Conservation (phyloP, 2,888 invertebrate species). For the Agonopterix subpropinquella region DNA sequence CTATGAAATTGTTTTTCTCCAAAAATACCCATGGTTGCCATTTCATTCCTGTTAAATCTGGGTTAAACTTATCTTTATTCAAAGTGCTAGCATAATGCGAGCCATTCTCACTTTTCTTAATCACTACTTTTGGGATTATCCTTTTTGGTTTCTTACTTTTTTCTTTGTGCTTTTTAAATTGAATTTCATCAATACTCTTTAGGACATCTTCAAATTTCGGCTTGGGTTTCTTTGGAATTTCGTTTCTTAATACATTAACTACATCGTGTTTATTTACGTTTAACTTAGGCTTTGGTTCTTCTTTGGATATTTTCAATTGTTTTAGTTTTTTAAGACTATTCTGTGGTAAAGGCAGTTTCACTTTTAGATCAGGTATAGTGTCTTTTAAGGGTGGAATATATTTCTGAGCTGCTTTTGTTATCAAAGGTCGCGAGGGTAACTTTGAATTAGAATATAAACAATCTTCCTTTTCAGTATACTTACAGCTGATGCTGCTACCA, state of each 20-base stretch:
- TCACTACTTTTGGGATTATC: constrained; percentile 64
- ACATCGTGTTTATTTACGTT: constrained; percentile 23
- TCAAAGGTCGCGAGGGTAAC: constrained; percentile 42
- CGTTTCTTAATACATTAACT: constrained; percentile 19
- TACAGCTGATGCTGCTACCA: constrained; percentile 33
- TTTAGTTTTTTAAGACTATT: constrained; percentile 59
- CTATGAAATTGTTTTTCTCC: constrained; percentile 60
- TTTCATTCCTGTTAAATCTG: constrained; percentile 66
- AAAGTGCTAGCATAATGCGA: constrained; percentile 65
- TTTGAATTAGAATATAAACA: constrained; percentile 35
- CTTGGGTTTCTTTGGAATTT: constrained; percentile 52
- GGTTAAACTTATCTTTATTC: constrained; percentile 44
- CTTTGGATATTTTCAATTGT: constrained; percentile 57
- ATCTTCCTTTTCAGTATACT: constrained; percentile 51
- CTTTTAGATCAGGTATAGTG: constrained; percentile 54
- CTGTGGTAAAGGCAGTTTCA: constrained; percentile 60
- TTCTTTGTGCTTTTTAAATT: constrained; percentile 58
- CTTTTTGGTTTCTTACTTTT: constrained; percentile 53
- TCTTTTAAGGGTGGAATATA: constrained; percentile 68
- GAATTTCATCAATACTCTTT: constrained; percentile 68
- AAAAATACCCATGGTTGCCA: constrained; percentile 73
- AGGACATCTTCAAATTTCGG: constrained; percentile 72
- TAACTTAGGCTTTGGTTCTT: constrained; percentile 37
- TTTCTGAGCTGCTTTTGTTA: constrained; percentile 71
- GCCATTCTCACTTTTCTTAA: constrained; percentile 64